phyloP scores from a whole-genome alignment of 30 jellyfish, hydroid and myxozoan species.

The Cassiopea andromeda region DNA sequence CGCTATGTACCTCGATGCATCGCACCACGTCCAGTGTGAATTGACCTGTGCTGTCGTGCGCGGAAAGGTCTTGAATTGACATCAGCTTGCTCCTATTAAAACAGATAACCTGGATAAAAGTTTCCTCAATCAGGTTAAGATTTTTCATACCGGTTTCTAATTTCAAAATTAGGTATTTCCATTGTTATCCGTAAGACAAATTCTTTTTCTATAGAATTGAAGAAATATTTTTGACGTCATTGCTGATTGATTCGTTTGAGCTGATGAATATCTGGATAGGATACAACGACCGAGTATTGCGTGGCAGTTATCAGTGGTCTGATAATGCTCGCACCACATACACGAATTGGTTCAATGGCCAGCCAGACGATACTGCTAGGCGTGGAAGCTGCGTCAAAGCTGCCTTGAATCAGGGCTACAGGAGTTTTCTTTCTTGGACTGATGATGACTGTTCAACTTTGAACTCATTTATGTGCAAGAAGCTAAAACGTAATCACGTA shows the following conservation, averaged over 20 bases:
- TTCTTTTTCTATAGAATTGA: slow-evolving; percentile 51
- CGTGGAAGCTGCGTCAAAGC: slow-evolving; percentile 82
- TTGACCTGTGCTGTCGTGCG: no score
- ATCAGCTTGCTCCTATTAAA: no score
- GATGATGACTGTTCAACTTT: slow-evolving; percentile 66
- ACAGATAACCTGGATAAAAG: no score
- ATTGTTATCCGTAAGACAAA: neutral
- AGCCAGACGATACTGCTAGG: slow-evolving; percentile 89
- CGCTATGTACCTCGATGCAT: no score
- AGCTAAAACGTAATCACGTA: slow-evolving; percentile 63
- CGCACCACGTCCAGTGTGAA: no score
- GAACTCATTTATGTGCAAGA: slow-evolving; percentile 79
- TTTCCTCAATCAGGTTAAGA: no score
- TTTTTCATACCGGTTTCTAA: no score
- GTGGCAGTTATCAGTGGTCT: slow-evolving; percentile 87
- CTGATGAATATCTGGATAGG: slow-evolving; percentile 90
- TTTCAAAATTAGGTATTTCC: no score
- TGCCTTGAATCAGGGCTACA: slow-evolving; percentile 66
- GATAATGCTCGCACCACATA: slow-evolving; percentile 66
- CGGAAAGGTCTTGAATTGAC: no score
- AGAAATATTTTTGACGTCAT: slow-evolving; percentile 65
- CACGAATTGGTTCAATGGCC: slow-evolving; percentile 93
- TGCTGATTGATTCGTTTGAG: slow-evolving; percentile 62
- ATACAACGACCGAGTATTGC: slow-evolving; percentile 53
- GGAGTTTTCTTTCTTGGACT: slow-evolving; percentile 72